Base-by-base conservation (phyloP, 2,888 invertebrate genomes). In the Zygogramma bicolorata region DNA sequence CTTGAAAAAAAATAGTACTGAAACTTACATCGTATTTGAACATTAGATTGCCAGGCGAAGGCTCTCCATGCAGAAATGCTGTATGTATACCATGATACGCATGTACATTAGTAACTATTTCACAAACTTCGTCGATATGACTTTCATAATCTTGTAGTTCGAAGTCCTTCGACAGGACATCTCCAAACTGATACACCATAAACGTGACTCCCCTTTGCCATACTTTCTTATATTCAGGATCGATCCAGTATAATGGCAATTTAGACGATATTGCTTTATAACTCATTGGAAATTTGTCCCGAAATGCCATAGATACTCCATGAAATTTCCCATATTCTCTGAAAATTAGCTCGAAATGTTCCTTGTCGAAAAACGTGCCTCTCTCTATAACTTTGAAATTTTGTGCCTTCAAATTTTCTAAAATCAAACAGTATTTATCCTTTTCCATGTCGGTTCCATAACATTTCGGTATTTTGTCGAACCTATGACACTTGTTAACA, bases 51-150 rank as follows among this genome's bases (percentile, higher is more conserved):
- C 79, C 79, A 18, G 74, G 73, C 78, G 79, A 81, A 57, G 76
- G 78, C 70, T 83, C 82, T 15, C 82, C 82, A 70, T 83, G 83
- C 8, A 72, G 63, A 25, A 82, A 73, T 13, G 79, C 81, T 4
- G 71, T 69, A 25, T 62, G 18, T 20, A 67, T 40, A 10, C 58
- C 70, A 1, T 18, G n/a, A 40, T 58, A 68, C 1, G 10, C 5
- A 10, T 22, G 25, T 6, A 25, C 25, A 1, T 67, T 25, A 1
- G 10, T 8, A 20, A 70, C 57, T 10, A 40, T 27, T 27, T 60
- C 53, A 20, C 8, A 15, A 8, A 18, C 53, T 22, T 65, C 20
- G 8, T 65, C 53, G 6, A 57, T 13, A 31, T 70, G 66, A 13
- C 13, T 25, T n/a, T 49, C 15, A 31, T 20, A 67, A 27, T 15